Conservation (phyloP, 2,888 invertebrate genomes). For the Cremastinae sp. region DNA sequence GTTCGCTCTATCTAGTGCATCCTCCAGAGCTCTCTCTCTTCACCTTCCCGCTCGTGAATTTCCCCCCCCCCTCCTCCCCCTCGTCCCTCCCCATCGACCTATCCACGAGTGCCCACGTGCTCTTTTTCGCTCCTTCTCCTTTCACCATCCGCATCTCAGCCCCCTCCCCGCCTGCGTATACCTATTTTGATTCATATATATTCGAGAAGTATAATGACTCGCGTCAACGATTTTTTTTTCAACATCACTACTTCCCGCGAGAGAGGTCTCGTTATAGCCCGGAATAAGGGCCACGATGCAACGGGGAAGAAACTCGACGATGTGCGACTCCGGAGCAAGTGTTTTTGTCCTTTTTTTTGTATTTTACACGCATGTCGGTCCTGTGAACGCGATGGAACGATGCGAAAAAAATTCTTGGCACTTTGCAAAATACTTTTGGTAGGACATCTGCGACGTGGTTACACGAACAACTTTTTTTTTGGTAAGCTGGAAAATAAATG, state of each 20-base stretch:
- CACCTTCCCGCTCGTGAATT: neutral
- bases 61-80: neutral
- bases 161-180: conserved; percentile 25
- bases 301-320: neutral
- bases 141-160: conserved; percentile 10
- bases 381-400: too few relatives aligned
- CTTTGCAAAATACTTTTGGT: too few relatives aligned
- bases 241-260: conserved; percentile 54
- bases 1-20: conserved; percentile 56
- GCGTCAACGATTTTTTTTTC: conserved; percentile 66
- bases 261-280: conserved; percentile 51
- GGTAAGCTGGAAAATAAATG: too few relatives aligned
- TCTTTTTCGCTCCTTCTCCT: conserved; percentile 41
- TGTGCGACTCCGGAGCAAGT: too few relatives aligned
- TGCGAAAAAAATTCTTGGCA: too few relatives aligned
- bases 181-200: conserved; percentile 70
- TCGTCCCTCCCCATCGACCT: conserved; percentile 16
- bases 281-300: conserved; percentile 2
- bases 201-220: conserved; percentile 68
- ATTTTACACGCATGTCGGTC: too few relatives aligned
- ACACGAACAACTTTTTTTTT: too few relatives aligned
- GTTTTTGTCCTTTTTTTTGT: too few relatives aligned
- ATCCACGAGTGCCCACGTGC: conserved; percentile 54
- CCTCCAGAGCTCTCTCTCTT: conserved; percentile 36
- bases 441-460: too few relatives aligned